These are phyloP conservation scores for Teleogryllus oceanicus DNA, from an alignment of 2,888 invertebrate genomes.

Conservation along the genomic window DNA sequence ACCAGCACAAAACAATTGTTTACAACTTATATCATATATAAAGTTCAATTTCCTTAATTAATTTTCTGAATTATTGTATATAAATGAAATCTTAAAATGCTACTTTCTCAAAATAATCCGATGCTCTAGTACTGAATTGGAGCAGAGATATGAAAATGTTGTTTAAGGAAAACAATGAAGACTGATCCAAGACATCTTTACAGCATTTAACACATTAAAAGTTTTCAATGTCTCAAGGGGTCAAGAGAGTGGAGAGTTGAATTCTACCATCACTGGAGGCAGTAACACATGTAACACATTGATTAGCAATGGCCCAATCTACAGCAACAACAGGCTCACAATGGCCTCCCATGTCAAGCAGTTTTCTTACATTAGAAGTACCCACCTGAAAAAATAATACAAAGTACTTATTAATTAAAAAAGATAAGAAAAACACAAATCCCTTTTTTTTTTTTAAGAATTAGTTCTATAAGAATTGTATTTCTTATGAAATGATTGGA, in stretches of 20 bases:
- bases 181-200: no score
- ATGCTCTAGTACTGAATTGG: background rate
- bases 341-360: conserved; percentile 55
- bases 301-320: conserved; percentile 59
- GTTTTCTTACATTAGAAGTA: conserved; percentile 44
- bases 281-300: conserved; percentile 57
- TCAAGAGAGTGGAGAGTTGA: conserved; percentile 55
- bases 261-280: conserved; percentile 58
- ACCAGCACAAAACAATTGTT: no score
- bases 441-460: no score
- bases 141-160: background rate
- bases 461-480: no score
- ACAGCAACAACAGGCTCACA: conserved; percentile 54
- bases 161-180: background rate
- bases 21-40: no score
- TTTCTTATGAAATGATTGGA: no score
- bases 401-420: no score
- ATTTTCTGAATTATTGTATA: background rate
- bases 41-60: no score
- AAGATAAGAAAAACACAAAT: no score
- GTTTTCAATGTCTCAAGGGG: conserved; percentile 43
- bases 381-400: conserved; percentile 43
- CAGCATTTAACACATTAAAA: no score
- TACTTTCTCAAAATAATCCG: no score
- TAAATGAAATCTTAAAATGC: background rate